Evolutionary conservation across 2,888 invertebrate genomes (phyloP).

Genomic region (Chelonus formosanus): DNA sequence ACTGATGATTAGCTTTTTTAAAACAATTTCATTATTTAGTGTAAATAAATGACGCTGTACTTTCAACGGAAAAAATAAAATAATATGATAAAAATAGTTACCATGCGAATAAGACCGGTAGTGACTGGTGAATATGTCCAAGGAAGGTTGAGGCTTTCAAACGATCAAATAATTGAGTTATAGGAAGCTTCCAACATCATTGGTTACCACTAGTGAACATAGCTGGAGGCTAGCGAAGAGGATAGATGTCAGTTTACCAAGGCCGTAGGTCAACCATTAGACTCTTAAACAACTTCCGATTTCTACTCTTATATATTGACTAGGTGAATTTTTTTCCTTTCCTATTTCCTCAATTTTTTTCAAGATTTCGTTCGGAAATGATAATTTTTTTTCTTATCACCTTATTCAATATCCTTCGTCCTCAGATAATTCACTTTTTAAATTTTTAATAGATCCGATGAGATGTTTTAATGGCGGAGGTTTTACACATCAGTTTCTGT

Average conservation of each 20-base stretch:
- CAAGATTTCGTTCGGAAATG: too few relatives aligned
- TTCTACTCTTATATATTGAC: not conserved
- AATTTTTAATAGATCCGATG: too few relatives aligned
- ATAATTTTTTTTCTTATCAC: too few relatives aligned
- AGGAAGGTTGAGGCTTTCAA: slow-evolving; percentile 44
- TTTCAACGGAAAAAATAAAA: not conserved
- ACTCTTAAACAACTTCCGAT: not conserved
- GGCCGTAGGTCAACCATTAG: slow-evolving; percentile 37
- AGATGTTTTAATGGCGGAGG: too few relatives aligned
- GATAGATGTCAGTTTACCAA: slow-evolving; percentile 36
- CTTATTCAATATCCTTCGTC: too few relatives aligned
- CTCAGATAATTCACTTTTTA: too few relatives aligned
- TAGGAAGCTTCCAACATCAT: slow-evolving; percentile 35
- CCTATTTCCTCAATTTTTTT: too few relatives aligned
- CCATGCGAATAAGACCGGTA: slow-evolving; percentile 14
- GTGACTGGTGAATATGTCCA: slow-evolving; percentile 36
- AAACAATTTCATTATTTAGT: not conserved
- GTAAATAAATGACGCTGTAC: not conserved
- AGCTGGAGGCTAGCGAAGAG: slow-evolving; percentile 19
- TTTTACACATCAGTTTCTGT: not conserved
- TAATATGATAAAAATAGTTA: slow-evolving; percentile 12
- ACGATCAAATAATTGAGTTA: slow-evolving; percentile 43
- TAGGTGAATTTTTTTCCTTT: too few relatives aligned
- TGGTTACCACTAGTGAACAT: slow-evolving; percentile 30
- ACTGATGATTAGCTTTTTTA: too few relatives aligned